Conservation (phyloP, 2,888 invertebrate species). For the Cataglyphis cursor region DNA sequence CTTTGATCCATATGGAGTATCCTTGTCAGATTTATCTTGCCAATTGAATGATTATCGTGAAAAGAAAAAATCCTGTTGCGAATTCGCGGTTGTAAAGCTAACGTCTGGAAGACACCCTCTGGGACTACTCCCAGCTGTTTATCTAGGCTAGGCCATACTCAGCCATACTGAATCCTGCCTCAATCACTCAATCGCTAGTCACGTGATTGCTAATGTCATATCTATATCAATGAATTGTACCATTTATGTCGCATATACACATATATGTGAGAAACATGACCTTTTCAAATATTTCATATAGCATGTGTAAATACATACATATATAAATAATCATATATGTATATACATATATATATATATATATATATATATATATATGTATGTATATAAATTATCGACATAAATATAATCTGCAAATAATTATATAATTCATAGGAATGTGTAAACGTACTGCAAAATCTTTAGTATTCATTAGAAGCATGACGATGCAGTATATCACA, state of each 20-base stretch:
- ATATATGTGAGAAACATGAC: no score
- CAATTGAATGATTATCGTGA: neutral
- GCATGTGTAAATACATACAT: no score
- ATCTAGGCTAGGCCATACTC: constrained; percentile 36
- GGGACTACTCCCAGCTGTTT: constrained; percentile 31
- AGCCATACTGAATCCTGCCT: constrained; percentile 34
- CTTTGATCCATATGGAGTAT: neutral
- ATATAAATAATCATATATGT: no score
- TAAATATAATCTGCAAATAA: neutral
- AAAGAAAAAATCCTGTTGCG: neutral
- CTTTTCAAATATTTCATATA: no score
- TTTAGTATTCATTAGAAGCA: neutral
- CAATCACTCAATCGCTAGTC: neutral
- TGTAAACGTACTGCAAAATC: neutral
- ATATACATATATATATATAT: no score
- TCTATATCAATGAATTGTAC: neutral
- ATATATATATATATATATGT: no score
- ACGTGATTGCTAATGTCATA: constrained; percentile 18
- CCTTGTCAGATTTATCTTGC: neutral
- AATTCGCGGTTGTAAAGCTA: constrained; percentile 7
- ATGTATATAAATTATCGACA: no score
- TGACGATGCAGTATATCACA: neutral
- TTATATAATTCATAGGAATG: neutral
- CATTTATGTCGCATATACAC: no score
- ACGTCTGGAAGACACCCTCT: neutral